phyloP scores from a whole-genome alignment of 2,888 invertebrate species.

The Chloromyia formosa region DNA sequence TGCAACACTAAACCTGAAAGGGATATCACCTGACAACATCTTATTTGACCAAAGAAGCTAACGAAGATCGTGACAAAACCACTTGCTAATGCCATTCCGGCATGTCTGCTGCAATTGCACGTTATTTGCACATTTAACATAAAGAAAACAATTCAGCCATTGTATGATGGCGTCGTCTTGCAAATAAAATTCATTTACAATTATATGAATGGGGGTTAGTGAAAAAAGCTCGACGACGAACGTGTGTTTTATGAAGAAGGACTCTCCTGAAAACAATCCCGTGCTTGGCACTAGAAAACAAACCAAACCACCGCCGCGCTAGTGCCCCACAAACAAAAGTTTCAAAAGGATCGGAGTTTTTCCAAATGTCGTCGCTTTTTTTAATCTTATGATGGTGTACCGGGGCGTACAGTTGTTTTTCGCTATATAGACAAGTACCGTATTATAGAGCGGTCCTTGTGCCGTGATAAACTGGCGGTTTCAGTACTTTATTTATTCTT shows the following conservation, averaged over 20 bases:
- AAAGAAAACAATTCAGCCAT: constrained; percentile 16
- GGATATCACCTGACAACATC: constrained; percentile 12
- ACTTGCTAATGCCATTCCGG: not conserved
- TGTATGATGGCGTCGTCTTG: constrained; percentile 9
- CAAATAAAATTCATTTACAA: constrained; percentile 35
- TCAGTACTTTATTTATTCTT: constrained; percentile 18
- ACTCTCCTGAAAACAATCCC: not conserved
- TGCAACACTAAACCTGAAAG: not conserved
- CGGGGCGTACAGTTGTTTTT: constrained; percentile 12
- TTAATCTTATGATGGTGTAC: constrained; percentile 22
- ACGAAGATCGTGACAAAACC: constrained; percentile 20
- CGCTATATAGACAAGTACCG: constrained; percentile 22
- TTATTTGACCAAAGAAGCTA: constrained; percentile 6
- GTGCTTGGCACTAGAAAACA: too few species aligned
- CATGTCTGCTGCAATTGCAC: not conserved
- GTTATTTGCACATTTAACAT: not conserved
- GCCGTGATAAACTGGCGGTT: constrained; percentile 33
- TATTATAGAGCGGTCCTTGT: constrained; percentile 18
- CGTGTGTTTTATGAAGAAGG: not conserved
- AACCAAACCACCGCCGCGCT: not conserved
- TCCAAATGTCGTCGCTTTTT: not conserved
- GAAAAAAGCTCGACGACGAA: constrained; percentile 3
- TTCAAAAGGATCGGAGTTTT: constrained; percentile 21
- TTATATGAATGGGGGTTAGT: not conserved
- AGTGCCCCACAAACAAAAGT: constrained; percentile 24